These are phyloP conservation scores for Tribolium madens DNA, from an alignment of 1,140 invertebrate genomes.

Conservation along the genomic window DNA sequence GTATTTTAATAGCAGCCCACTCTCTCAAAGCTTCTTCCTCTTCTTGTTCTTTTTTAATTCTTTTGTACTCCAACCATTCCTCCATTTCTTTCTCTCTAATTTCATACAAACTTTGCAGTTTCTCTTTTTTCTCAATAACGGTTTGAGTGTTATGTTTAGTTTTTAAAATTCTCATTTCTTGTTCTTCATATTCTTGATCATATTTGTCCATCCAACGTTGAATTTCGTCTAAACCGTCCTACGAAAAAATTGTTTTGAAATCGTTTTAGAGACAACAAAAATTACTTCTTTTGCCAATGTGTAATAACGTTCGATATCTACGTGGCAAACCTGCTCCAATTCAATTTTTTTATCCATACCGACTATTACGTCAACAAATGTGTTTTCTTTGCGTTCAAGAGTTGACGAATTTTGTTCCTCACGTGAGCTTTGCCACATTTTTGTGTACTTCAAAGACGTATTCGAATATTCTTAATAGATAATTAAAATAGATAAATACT, in stretches of 20 bases:
- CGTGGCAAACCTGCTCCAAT: neutral
- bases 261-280: neutral
- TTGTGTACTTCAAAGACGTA: neutral
- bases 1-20: neutral
- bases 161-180: neutral
- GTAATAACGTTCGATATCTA: neutral
- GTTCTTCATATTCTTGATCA: neutral
- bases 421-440: neutral
- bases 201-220: neutral
- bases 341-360: neutral
- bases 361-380: neutral
- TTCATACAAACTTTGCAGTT: neutral
- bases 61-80: conserved; percentile 7
- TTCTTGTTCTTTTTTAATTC: neutral
- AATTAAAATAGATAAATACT: neutral
- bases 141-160: neutral
- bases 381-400: neutral
- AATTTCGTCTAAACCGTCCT: neutral
- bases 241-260: neutral
- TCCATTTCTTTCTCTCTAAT: neutral
- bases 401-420: neutral
- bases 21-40: neutral
- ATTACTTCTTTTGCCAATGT: neutral
- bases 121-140: neutral
- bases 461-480: neutral